Evolutionary conservation across 2,797 vertebrate genomes (phyloP).

Genomic region (Trachops cirrhosus): DNA sequence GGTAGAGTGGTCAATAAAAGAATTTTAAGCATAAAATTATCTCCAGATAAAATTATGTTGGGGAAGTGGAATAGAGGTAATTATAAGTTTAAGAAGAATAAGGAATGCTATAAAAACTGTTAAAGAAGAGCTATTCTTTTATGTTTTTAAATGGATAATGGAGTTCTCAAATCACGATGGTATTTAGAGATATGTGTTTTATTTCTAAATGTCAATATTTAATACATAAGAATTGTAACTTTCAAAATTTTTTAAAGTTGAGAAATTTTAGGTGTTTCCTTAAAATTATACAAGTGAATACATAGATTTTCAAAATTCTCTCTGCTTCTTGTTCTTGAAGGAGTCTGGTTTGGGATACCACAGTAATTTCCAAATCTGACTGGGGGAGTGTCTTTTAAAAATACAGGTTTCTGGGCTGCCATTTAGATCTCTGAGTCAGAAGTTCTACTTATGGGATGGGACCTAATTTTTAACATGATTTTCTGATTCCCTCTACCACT

Average conservation of each 20-base stretch:
- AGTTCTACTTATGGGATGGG: neutral
- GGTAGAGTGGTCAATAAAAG: neutral
- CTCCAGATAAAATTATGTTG: neutral
- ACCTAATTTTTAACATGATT: neutral
- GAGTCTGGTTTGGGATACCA: neutral
- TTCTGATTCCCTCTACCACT: neutral
- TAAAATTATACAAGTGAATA: neutral
- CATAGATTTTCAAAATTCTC: neutral
- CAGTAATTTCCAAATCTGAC: neutral
- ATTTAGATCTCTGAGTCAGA: neutral
- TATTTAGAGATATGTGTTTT: neutral
- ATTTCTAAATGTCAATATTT: slow-evolving; percentile 29
- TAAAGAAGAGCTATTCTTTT: slow-evolving; percentile 17
- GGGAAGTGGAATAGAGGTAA: neutral
- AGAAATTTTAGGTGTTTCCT: neutral
- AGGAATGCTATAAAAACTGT: slow-evolving; percentile 1
- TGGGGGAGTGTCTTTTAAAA: neutral
- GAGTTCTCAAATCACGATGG: neutral
- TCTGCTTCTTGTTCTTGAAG: neutral
- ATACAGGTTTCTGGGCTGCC: neutral
- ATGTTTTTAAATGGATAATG: neutral
- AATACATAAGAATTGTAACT: neutral
- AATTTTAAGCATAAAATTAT: neutral
- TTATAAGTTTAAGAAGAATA: slow-evolving; percentile 1
- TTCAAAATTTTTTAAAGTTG: neutral